Base-by-base conservation (phyloP, 2,888 invertebrate genomes). In the Hesperia comma region DNA sequence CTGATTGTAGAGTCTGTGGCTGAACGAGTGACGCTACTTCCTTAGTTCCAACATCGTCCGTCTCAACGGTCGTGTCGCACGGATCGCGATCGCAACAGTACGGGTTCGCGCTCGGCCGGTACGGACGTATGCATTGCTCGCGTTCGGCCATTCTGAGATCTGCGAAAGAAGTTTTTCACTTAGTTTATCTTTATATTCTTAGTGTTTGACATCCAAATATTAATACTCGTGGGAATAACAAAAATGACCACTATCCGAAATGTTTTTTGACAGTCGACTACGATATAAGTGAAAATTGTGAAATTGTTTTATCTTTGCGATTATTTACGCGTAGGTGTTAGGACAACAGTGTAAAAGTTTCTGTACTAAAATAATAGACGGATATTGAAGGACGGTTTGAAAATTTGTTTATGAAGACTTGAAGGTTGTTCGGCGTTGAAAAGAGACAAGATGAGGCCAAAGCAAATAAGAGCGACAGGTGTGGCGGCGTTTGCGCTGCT, bases 381-480 rank as follows among this genome's bases (percentile, higher is more conserved):
- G 74, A 79, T 79, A 85, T 85, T 86, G 78, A 79, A 77, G 77
- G 71, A 79, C 70, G 75, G 76, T 84, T 88, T 83, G 77, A 85
- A 86, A 81, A 83, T 78, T 86, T 80, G 85, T 87, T 79, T 84
- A 81, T 79, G 78, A 83, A 84, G 82, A 84, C 86, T 56, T 61
- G 51, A 67, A 67, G 61, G 82, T 82, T 77, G 78, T 80, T 81
- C 79, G 78, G 84, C 79, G 90, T 87, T 83, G 77, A 86, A 92
- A 83, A 90, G 90, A 87, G 92, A 92, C 90, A 89, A 87, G 74
- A 92, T 91, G 92, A 86, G 80, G 85, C 82, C 82, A 76, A 79
- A 81, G 70, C 85, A 84, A 74, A 83, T 77, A 76, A 81, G 89
- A 84, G 86, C 84, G 90, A 91, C 92, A 92, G 92, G 92, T 92